A percentile compares a stretch with the other conserved stretches of the same genome.
These are phyloP conservation scores for Patagioenas fasciata DNA, from an alignment of 2,113 vertebrate genomes.

Conservation along the genomic window DNA sequence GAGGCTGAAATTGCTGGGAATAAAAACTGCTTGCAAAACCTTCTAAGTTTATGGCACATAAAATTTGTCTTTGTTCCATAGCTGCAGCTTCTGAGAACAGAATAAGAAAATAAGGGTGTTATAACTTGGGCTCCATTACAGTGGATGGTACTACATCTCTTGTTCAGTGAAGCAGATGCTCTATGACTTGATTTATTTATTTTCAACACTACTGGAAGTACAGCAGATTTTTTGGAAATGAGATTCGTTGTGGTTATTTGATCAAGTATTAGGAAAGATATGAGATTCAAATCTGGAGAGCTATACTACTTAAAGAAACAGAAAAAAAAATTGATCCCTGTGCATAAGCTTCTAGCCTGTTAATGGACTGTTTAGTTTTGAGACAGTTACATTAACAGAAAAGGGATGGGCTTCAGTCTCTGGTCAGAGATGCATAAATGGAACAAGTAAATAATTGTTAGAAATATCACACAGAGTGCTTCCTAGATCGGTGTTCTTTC, in stretches of 20 bases:
- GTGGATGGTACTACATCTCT: not conserved
- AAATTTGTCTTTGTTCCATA: not conserved
- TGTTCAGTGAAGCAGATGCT: not conserved
- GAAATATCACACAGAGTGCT: not conserved
- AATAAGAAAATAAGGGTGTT: not conserved
- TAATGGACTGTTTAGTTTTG: not conserved
- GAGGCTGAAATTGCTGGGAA: not conserved
- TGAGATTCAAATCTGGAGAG: not conserved
- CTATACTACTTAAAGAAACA: not conserved
- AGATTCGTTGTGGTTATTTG: not conserved
- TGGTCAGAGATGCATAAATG: not conserved
- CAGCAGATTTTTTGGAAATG: not conserved
- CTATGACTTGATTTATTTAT: not conserved
- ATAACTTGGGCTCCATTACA: not conserved
- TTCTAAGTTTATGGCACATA: not conserved
- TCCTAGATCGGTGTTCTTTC: not conserved
- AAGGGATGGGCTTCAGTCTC: not conserved
- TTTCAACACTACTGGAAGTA: not conserved
- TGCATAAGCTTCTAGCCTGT: not conserved
- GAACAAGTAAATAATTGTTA: not conserved
- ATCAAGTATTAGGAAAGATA: not conserved
- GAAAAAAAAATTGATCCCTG: not conserved
- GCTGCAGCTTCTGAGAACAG: not conserved
- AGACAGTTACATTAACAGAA: not conserved
- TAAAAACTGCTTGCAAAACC: not conserved